phyloP scores from a whole-genome alignment of 2,888 invertebrate species.

The Philopedon plagiatum region DNA sequence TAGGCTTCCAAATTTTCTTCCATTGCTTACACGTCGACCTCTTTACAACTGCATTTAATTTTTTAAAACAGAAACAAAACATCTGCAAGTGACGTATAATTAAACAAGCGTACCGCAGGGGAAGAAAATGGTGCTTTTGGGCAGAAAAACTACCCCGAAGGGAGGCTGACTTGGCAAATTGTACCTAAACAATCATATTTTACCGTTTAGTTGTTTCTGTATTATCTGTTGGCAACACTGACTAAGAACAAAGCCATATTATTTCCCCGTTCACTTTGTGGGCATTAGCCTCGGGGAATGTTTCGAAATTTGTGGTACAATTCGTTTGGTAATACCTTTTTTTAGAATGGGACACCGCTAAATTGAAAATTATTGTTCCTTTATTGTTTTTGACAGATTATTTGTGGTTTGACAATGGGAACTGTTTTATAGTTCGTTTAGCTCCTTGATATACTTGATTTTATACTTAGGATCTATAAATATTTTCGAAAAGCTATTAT shows the following conservation, averaged over 20 bases:
- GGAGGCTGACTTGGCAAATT: conserved; percentile 8
- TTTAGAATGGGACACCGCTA: conserved; percentile 18
- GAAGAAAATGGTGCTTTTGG: background rate
- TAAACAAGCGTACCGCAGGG: conserved; percentile 39
- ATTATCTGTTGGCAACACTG: conserved; percentile 37
- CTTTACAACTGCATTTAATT: too few relatives aligned
- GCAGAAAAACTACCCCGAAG: conserved; percentile 15
- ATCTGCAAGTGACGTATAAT: conserved; percentile 55
- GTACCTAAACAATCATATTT: conserved; percentile 33
- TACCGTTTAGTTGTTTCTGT: conserved; percentile 34
- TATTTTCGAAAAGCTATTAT: too few relatives aligned
- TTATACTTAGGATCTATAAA: too few relatives aligned
- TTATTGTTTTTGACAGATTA: conserved; percentile 42
- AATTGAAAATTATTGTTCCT: conserved; percentile 30
- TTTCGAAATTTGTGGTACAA: conserved; percentile 26
- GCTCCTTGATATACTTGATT: too few relatives aligned
- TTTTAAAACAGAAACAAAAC: conserved; percentile 35
- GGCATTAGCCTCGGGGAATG: conserved; percentile 1
- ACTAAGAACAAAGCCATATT: conserved; percentile 38
- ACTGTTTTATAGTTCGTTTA: too few relatives aligned
- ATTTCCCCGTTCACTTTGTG: conserved; percentile 26
- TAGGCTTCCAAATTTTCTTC: too few relatives aligned
- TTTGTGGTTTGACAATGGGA: conserved; percentile 8
- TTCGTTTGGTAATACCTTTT: conserved; percentile 15
- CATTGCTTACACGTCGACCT: too few relatives aligned